These are phyloP conservation scores for Drosophila ogumai DNA, from an alignment of 1,140 invertebrate genomes.

Conservation along the genomic window DNA sequence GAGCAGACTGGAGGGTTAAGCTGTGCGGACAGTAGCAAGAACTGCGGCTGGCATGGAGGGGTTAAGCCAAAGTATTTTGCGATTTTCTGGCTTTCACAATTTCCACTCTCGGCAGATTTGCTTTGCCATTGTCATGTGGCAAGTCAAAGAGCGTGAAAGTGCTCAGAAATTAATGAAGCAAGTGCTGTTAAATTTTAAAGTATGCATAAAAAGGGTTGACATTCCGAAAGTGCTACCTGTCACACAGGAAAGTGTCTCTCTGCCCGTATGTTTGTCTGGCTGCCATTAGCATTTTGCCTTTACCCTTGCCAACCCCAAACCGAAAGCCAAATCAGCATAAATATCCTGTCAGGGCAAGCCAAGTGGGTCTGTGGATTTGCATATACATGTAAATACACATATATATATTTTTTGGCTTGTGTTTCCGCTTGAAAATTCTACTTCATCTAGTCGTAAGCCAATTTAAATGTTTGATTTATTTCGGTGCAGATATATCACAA, in stretches of 20 bases:
- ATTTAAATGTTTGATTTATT: constrained; percentile 41
- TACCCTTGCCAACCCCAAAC: background rate
- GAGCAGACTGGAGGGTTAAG: constrained; percentile 31
- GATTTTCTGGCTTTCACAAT: constrained; percentile 27
- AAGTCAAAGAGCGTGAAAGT: constrained; percentile 54
- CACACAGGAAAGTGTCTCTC: constrained; percentile 34
- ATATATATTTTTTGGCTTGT: background rate
- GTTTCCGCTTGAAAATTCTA: constrained; percentile 26
- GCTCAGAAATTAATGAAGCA: constrained; percentile 76
- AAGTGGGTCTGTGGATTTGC: constrained; percentile 25
- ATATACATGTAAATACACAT: constrained; percentile 2
- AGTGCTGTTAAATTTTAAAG: constrained; percentile 60
- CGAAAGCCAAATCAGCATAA: constrained; percentile 26
- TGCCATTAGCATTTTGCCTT: constrained; percentile 53
- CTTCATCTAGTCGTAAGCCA: constrained; percentile 34
- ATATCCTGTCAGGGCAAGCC: constrained; percentile 17
- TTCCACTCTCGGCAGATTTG: constrained; percentile 4
- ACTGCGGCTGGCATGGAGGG: constrained; percentile 8
- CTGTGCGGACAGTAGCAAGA: constrained; percentile 3
- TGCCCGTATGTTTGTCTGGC: constrained; percentile 29
- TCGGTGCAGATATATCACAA: background rate
- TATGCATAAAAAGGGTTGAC: constrained; percentile 70
- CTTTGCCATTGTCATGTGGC: constrained; percentile 46
- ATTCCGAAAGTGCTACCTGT: constrained; percentile 53
- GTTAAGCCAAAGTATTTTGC: constrained; percentile 52